A percentile compares a stretch with the other conserved stretches of the same genome.
Conservation (phyloP, 2,888 invertebrate genomes). For the Tachina grossa region DNA sequence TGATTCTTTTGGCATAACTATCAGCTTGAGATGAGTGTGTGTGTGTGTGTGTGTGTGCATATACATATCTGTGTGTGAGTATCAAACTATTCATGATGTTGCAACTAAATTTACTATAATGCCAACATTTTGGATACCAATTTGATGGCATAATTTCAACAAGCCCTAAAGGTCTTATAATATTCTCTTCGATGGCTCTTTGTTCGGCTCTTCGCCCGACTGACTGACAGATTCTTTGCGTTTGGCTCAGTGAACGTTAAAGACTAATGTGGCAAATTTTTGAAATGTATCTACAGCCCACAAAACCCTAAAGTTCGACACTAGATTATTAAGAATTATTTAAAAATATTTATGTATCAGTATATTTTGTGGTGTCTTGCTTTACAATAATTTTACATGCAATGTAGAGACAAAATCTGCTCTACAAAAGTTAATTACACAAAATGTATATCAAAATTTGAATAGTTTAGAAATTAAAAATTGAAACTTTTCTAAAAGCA, state of each 20-base stretch:
- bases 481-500: background rate
- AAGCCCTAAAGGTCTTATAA: slow-evolving; percentile 79
- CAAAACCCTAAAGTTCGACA: slow-evolving; percentile 23
- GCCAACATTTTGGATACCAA: slow-evolving; percentile 78
- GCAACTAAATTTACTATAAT: slow-evolving; percentile 69
- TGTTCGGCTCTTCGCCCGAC: background rate
- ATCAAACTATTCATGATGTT: slow-evolving; percentile 57
- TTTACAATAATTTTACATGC: background rate
- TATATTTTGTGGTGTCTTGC: background rate
- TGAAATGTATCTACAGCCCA: slow-evolving; percentile 64
- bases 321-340: background rate
- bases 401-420: background rate
- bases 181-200: slow-evolving; percentile 74
- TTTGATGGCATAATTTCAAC: slow-evolving; percentile 83
- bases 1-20: slow-evolving; percentile 8
- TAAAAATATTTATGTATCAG: background rate
- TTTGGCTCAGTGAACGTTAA: background rate
- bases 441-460: slow-evolving; percentile 4
- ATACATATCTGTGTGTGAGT: slow-evolving; percentile 15
- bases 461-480: background rate
- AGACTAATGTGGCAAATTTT: slow-evolving; percentile 79
- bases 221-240: slow-evolving; percentile 2
- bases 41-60: background rate
- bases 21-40: background rate
- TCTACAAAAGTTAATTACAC: slow-evolving; percentile 40